Conservation (phyloP, 2,888 invertebrate genomes). For the Eupithecia vulgata region DNA sequence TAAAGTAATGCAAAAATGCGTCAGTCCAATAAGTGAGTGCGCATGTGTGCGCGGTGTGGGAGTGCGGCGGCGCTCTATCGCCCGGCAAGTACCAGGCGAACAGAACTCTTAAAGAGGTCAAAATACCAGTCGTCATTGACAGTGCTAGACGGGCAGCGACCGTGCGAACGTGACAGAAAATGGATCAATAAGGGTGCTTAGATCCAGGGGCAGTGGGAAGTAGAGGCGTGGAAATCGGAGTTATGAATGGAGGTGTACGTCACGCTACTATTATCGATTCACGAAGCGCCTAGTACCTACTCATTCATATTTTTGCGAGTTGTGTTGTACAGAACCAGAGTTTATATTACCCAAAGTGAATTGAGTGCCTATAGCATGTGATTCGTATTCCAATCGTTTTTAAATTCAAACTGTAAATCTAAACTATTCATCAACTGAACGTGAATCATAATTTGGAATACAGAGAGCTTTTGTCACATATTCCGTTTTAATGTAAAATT, state of each 20-base stretch:
- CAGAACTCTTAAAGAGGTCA: slow-evolving; percentile 54
- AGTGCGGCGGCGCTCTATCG: slow-evolving; percentile 79
- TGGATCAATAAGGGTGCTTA: slow-evolving; percentile 38
- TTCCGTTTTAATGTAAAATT: slow-evolving; percentile 30
- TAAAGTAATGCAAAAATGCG: too few relatives aligned
- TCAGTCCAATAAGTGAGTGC: slow-evolving; percentile 50
- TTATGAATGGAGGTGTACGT: slow-evolving; percentile 40
- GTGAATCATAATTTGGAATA: not conserved
- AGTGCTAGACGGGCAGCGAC: slow-evolving; percentile 23
- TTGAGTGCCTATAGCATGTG: not conserved
- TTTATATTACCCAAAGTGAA: not conserved
- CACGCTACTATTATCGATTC: slow-evolving; percentile 29
- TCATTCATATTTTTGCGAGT: slow-evolving; percentile 27
- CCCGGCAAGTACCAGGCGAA: slow-evolving; percentile 78
- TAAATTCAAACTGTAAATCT: not conserved
- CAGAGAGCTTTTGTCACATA: slow-evolving; percentile 8
- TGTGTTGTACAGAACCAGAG: not conserved
- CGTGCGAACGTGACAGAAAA: slow-evolving; percentile 32
- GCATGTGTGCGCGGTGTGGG: slow-evolving; percentile 81
- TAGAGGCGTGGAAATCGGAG: slow-evolving; percentile 48
- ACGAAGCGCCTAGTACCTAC: not conserved
- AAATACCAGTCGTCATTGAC: slow-evolving; percentile 12
- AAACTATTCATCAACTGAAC: not conserved
- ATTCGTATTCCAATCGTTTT: not conserved
- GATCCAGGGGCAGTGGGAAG: slow-evolving; percentile 18